These are phyloP conservation scores for Vidua chalybeata DNA, from an alignment of 2,113 vertebrate species.

Conservation along the genomic window DNA sequence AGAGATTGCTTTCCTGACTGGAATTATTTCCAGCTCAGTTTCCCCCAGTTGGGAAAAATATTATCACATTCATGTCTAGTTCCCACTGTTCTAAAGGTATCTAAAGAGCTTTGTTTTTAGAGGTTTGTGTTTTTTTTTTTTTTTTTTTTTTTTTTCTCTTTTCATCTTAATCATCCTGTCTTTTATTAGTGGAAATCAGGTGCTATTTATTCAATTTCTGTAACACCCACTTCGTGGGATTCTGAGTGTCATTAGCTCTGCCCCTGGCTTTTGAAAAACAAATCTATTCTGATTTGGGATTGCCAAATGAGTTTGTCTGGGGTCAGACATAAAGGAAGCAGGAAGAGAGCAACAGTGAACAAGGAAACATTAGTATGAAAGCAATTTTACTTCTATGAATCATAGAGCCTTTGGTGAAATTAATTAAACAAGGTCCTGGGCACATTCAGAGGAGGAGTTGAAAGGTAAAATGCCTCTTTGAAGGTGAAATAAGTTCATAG, in stretches of 20 bases:
- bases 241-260: background rate
- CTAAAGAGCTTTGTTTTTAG: background rate
- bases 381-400: constrained; percentile 12
- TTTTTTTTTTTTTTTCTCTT: background rate
- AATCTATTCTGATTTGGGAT: background rate
- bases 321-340: constrained; percentile 52
- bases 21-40: background rate
- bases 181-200: constrained; percentile 30
- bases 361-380: constrained; percentile 50
- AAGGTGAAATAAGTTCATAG: background rate
- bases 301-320: background rate
- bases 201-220: constrained; percentile 24
- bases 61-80: background rate
- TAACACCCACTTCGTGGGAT: constrained; percentile 41
- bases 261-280: constrained; percentile 35
- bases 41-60: background rate
- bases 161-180: background rate
- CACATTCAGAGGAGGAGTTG: background rate
- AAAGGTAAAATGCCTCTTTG: background rate
- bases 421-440: background rate
- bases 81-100: background rate
- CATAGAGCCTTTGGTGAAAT: constrained; percentile 24
- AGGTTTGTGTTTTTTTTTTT: background rate
- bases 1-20: background rate
- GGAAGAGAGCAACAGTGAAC: constrained; percentile 45